Evolutionary conservation across 2,113 vertebrate genomes (phyloP), one percentile per base, ranked within the genome.

Genomic region (Camelus bactrianus): DNA sequence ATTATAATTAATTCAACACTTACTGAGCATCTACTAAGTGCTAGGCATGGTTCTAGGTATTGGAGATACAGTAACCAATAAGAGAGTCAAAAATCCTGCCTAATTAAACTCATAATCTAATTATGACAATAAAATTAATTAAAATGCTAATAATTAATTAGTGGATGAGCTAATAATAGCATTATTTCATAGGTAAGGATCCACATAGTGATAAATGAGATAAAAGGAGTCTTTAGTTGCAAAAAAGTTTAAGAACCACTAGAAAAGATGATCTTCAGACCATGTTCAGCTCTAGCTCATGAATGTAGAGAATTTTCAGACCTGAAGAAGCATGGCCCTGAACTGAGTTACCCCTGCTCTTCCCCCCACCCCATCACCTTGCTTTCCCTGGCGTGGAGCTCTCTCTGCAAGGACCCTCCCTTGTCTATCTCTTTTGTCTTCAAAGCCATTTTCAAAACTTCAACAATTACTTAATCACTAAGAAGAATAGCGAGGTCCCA

Each of bases 1-100:
- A 81, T 58, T 13, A 54, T 52, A 89, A 83, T 60, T 82, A 73
- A 83, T 35, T 89, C 77, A 87, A 92, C 32, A 93, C 46, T 93
- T 87, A 89, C 3, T 70, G 58, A 90, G 69, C 26, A 83, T 38
- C 76, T 65, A 56, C 46, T 80, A 46, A 48, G 67, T 64, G 28
- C n/a, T 58, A 70, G 5, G 22, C 35, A 77, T 24, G 28, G 6
- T 79, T 73, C 75, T 62, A 92, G 56, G 38, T 92, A n/a, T 73
- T 67, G 22, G n/a, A 67, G 35, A 80, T n/a, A 79, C 6, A 84
- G 26, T 64, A 81, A 35, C 72, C 65, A 92, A 50, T 16, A 50
- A 69, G 56, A 64, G 22, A 90, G 48, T 58, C 30, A 64, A 83
- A 92, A 82, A 69, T 62, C 30, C 67, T 86, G 28, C 50, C 32